A percentile compares a stretch with the other conserved stretches of the same genome.
Evolutionary conservation across 1,140 invertebrate species (phyloP).

Genomic region (Cephus cinctus): DNA sequence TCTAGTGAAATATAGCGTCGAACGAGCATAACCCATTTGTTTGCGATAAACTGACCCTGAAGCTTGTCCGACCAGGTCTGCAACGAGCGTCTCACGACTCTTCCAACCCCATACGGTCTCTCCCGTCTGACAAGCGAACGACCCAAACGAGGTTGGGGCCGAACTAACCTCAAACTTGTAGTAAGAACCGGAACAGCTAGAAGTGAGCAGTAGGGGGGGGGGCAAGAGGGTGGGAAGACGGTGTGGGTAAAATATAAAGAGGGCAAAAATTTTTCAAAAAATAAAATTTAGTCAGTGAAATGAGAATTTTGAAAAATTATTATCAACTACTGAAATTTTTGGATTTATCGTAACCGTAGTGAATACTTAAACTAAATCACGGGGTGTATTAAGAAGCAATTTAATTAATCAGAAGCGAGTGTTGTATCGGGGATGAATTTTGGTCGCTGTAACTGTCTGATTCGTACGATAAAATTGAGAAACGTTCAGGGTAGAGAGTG

Average conservation of each 20-base stretch:
- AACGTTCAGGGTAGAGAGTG: not conserved
- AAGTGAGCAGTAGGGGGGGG: constrained; percentile 17
- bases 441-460: constrained; percentile 40
- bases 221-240: not conserved
- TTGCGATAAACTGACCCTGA: constrained; percentile 55
- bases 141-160: not conserved
- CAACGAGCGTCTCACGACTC: constrained; percentile 9
- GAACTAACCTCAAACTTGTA: not conserved
- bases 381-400: too few species aligned
- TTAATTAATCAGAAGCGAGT: too few species aligned
- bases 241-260: too few species aligned
- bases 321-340: too few species aligned
- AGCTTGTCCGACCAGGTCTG: constrained; percentile 50
- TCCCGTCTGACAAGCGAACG: not conserved
- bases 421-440: constrained; percentile 34
- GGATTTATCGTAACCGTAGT: too few species aligned
- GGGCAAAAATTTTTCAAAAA: too few species aligned
- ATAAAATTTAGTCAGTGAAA: too few species aligned
- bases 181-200: constrained; percentile 4
- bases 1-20: constrained; percentile 52
- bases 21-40: constrained; percentile 56
- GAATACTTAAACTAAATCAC: too few species aligned
- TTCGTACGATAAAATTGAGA: constrained; percentile 31
- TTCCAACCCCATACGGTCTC: not conserved
- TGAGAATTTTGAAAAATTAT: too few species aligned